Evolutionary conservation across 2,888 invertebrate species (phyloP).

Genomic region (Drosophila rellima): DNA sequence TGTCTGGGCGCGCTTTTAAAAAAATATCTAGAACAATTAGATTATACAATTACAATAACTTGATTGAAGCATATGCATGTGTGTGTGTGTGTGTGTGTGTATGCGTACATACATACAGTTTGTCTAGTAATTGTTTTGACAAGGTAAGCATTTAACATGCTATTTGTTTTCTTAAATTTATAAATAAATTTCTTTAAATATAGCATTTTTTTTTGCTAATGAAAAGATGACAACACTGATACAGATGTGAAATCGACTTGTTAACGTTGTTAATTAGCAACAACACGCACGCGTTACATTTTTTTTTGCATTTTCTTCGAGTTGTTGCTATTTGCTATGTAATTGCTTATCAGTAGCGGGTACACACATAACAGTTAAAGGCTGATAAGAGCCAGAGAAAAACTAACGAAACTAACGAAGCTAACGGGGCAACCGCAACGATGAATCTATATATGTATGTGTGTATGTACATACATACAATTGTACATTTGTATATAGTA

Average conservation of each 20-base stretch:
- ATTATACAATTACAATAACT: constrained; percentile 76
- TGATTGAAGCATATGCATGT: constrained; percentile 24
- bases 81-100: background rate
- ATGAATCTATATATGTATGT: background rate
- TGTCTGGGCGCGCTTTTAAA: constrained; percentile 55
- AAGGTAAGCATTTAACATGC: background rate
- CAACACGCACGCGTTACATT: constrained; percentile 31
- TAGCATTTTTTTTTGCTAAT: no score
- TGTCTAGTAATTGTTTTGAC: background rate
- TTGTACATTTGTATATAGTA: no score
- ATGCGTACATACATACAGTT: background rate
- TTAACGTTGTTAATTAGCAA: constrained; percentile 25
- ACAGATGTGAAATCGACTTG: background rate
- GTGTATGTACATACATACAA: background rate
- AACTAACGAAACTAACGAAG: constrained; percentile 3
- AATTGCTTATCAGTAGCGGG: constrained; percentile 49
- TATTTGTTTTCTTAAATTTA: no score
- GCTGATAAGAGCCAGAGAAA: constrained; percentile 49
- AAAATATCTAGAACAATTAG: constrained; percentile 72
- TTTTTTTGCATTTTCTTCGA: constrained; percentile 25
- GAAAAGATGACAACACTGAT: background rate
- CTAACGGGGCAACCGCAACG: constrained; percentile 25
- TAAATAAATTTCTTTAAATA: no score
- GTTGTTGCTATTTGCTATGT: constrained; percentile 48
- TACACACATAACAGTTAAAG: constrained; percentile 22